A percentile compares a stretch with the other conserved stretches of the same genome.
Conservation (phyloP, 2,113 vertebrate species). For the Cariama cristata region DNA sequence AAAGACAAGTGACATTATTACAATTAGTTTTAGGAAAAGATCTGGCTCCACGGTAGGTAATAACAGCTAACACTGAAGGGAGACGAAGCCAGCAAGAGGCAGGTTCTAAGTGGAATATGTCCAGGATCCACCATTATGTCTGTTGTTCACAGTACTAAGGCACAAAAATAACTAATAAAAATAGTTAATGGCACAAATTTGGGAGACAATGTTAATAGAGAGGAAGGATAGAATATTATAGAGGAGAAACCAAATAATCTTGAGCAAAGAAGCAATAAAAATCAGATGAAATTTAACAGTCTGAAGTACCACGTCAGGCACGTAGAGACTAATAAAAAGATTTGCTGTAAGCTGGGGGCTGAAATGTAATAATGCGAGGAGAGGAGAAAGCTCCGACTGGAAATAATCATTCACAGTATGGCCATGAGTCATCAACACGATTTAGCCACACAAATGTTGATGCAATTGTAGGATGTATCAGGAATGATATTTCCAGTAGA, state of each 20-base stretch:
- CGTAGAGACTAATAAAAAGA: background rate
- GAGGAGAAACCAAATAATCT: background rate
- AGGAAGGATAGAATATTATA: background rate
- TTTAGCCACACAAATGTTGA: slow-evolving; percentile 40
- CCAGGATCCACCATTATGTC: background rate
- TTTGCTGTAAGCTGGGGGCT: background rate
- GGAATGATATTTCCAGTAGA: background rate
- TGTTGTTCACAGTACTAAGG: background rate
- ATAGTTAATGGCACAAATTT: background rate
- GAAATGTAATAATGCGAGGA: background rate
- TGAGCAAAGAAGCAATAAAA: slow-evolving; percentile 23
- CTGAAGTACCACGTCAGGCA: background rate
- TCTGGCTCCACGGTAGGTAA: background rate
- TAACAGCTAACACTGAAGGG: background rate
- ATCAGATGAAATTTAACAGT: slow-evolving; percentile 6
- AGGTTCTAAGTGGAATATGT: background rate
- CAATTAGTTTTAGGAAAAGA: background rate
- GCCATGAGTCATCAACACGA: slow-evolving; percentile 46
- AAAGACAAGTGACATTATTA: background rate
- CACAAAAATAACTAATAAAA: background rate
- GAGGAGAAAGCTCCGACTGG: slow-evolving; percentile 13
- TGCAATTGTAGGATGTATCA: background rate
- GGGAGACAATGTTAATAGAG: background rate
- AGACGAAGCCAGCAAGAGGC: background rate
- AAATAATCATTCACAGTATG: slow-evolving; percentile 30